Base-by-base conservation (phyloP, 1,140 invertebrate species). In the Bombus huntii region DNA sequence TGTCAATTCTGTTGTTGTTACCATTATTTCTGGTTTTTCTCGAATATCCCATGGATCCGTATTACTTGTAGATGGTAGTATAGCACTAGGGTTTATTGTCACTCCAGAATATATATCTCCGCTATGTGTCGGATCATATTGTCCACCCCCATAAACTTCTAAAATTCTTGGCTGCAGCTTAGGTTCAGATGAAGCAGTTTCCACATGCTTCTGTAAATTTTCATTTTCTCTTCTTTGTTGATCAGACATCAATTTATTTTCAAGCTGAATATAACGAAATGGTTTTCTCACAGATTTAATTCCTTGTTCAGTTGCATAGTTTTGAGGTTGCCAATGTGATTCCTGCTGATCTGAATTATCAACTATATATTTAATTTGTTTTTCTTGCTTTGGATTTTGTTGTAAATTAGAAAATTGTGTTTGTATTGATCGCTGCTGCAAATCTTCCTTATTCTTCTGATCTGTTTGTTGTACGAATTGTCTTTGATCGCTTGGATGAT, bases 71-170 rank as follows among this genome's bases (percentile, higher is more conserved):
- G 92, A 89, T 78, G 91, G n/a, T 10, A 94, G 77, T 31, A 89
- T 92, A 28, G 87, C 92, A 42, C 90, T 92, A 2, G 93, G 92
- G 90, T 94, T 94, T 71, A 83, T n/a, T 76, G 81, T 92, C 1
- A 91, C 88, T 66, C 82, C 86, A 28, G 37, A 79, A 28, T 92
- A 94, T 68, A 93, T 88, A 75, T 94, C 85, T 39, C 88, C 83
- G 42, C 28, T 82, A 28, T 87, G 92, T 37, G 85, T 72, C 2
- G 76, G 74, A 72, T 91, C 91, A 53, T 94, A 93, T 10, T 88
- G 86, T 15, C 91, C 92, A 65, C 92, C 93, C 10, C 93, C 94
- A 81, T 92, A 94, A 31, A 88, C 93, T 93, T 94, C 89, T 22
- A 94, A 74, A 85, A 94, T 93, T 74, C 92, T 91, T 44, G 91